These are phyloP conservation scores for Microctenopoma steveboyesi DNA, from an alignment of 2,797 vertebrate species.

Conservation along the genomic window DNA sequence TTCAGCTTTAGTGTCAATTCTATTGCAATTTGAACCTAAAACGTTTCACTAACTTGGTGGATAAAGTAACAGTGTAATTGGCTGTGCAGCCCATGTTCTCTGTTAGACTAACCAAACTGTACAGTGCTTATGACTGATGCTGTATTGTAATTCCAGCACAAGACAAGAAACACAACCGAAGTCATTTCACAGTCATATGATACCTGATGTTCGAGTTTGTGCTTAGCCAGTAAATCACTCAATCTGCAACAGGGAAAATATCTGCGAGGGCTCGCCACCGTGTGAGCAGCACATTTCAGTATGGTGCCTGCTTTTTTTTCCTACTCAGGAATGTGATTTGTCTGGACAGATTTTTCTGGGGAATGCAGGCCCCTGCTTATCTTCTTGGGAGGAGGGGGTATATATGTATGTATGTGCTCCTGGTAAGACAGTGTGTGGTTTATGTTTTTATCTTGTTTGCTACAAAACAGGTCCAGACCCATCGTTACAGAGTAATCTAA, in stretches of 20 bases:
- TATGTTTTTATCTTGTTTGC: conserved; percentile 8
- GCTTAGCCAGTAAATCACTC: background rate
- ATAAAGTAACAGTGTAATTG: background rate
- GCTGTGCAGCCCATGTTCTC: background rate
- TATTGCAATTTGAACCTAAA: background rate
- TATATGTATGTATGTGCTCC: background rate
- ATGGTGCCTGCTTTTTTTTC: conserved; percentile 10
- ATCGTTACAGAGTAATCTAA: conserved; percentile 12
- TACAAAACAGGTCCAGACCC: conserved; percentile 57
- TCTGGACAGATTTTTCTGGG: conserved; percentile 54
- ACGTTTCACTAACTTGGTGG: background rate
- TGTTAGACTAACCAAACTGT: background rate
- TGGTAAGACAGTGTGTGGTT: background rate
- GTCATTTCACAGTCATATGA: background rate
- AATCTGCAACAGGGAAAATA: background rate
- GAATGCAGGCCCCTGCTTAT: conserved; percentile 23
- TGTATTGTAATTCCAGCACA: background rate
- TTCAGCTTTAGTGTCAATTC: background rate
- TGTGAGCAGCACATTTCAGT: background rate
- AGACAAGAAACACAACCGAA: background rate
- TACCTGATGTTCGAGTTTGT: background rate
- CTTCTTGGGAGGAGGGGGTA: background rate
- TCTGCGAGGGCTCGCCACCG: background rate
- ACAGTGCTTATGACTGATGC: too few relatives aligned
- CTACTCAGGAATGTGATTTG: conserved; percentile 63